phyloP scores from a whole-genome alignment of 35 echinoderm and acorn worm genomes.

The Lytechinus variegatus region DNA sequence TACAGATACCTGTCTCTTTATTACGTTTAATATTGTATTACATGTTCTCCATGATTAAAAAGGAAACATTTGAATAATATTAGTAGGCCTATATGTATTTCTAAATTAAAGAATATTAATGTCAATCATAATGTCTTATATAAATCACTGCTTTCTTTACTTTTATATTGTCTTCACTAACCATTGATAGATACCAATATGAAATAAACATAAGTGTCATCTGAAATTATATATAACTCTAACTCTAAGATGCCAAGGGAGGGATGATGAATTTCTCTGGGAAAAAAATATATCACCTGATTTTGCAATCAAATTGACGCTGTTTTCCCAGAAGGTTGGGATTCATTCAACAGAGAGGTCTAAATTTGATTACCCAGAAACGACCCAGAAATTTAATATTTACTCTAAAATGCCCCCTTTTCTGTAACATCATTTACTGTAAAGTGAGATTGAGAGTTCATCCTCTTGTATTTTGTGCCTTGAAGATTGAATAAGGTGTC shows the following conservation, averaged over 20 bases:
- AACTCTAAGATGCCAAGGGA: neutral
- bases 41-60: neutral
- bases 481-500: neutral
- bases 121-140: neutral
- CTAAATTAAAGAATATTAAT: neutral
- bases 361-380: neutral
- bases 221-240: neutral
- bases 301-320: neutral
- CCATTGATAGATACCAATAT: neutral
- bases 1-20: neutral
- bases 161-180: neutral
- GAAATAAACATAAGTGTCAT: neutral
- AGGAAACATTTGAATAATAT: neutral
- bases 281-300: neutral
- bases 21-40: neutral
- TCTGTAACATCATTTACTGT: neutral
- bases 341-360: neutral
- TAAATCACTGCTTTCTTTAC: neutral
- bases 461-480: neutral
- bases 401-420: neutral
- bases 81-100: neutral
- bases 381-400: slow-evolving; percentile 19
- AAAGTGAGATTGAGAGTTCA: neutral
- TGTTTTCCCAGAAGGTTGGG: neutral
- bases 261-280: neutral